Base-by-base conservation (phyloP, 2,888 invertebrate species). In the Rosalia funebris region DNA sequence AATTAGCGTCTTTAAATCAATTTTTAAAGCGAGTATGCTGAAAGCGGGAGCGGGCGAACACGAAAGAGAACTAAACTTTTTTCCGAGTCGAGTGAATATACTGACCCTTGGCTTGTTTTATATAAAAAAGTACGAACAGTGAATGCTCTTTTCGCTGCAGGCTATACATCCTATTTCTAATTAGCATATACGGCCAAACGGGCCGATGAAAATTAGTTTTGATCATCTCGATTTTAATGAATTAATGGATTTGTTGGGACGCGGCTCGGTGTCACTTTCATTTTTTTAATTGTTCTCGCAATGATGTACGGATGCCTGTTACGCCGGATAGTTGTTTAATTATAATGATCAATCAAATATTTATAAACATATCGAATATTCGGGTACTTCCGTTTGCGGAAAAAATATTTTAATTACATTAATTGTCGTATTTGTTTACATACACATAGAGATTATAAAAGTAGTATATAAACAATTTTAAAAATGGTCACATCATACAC, bases 61-160 rank as follows among this genome's bases (percentile, higher is more conserved):
- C 71, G 68, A 76, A 77, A 77, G 75, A 75, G 74, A 70, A 70
- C 71, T 71, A 76, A 79, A 78, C 78, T 79, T 79, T 79, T 79
- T 79, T 77, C 74, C 76, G 72, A 71, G 70, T 67, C 70, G 74
- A 75, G 71, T 75, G 73, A 73, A 76, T 75, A 71, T 75, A 71
- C 80, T 81, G 81, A 81, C 81, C 81, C 81, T 81, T 81, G 79
- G 77, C 79, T 78, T 79, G 78, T 79, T 79, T 78, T 77, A 78
- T 77, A 77, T 77, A 74, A 74, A 77, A 79, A 79, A 78, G 76
- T 76, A 77, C 68, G 68, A 70, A 73, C 71, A 66, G 66, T 75
- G 79, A 79, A 80, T 79, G 79, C 79, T 80, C 79, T 80, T 80
- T 81, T 78, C 69, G 77, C 78, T 75, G 71, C 71, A 63, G 74